phyloP scores from a whole-genome alignment of 2,888 invertebrate species.

The Troides aeacus region DNA sequence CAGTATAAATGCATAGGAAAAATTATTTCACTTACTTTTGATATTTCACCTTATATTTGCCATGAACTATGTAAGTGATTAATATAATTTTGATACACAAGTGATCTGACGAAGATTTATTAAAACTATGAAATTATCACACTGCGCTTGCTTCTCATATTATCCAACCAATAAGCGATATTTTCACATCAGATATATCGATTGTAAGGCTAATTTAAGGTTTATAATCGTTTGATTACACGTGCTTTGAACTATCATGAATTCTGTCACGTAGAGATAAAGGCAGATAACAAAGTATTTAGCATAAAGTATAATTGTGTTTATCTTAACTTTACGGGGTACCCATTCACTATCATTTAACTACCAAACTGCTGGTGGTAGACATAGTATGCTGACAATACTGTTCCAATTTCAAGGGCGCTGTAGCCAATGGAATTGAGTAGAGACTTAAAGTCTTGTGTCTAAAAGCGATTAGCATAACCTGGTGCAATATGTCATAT shows the following conservation, averaged over 20 bases:
- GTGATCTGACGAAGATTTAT: not conserved
- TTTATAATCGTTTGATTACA: constrained; percentile 28
- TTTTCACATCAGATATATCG: not conserved
- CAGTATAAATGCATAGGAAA: not conserved
- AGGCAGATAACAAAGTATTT: constrained; percentile 34
- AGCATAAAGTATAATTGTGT: constrained; percentile 16
- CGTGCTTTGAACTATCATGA: constrained; percentile 30
- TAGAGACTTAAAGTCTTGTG: too few species aligned
- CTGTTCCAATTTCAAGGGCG: too few species aligned
- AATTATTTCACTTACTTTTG: not conserved
- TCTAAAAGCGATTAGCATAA: too few species aligned
- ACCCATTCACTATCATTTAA: not conserved
- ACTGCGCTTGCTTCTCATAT: not conserved
- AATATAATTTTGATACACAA: not conserved
- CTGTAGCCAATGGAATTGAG: too few species aligned
- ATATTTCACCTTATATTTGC: not conserved
- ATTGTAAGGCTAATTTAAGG: constrained; percentile 16
- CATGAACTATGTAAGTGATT: not conserved
- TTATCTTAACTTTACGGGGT: not conserved
- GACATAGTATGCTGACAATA: too few species aligned
- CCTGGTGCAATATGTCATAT: too few species aligned
- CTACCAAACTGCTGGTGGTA: too few species aligned
- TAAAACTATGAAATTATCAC: constrained; percentile 1
- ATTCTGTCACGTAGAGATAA: constrained; percentile 39
- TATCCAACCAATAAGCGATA: not conserved